These are phyloP conservation scores for Cervus canadensis DNA, from an alignment of 2,113 vertebrate species.

Conservation along the genomic window DNA sequence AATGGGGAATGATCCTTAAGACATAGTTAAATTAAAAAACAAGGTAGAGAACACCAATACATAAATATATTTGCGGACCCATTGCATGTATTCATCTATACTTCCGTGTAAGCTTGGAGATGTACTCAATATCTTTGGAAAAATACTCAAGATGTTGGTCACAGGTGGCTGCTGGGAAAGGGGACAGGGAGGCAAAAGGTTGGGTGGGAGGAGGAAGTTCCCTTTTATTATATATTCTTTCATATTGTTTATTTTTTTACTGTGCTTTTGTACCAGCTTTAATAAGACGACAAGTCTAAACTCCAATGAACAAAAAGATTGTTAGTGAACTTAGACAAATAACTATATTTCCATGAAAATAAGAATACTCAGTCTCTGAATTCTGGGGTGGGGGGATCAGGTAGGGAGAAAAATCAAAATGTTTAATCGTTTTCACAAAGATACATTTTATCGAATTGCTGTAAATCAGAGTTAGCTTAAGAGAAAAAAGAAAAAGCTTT, in stretches of 20 bases:
- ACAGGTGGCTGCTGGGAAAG: not conserved
- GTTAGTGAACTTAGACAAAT: not conserved
- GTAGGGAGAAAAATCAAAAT: not conserved
- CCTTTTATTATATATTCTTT: not conserved
- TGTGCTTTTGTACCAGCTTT: not conserved
- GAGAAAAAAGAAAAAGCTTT: not conserved
- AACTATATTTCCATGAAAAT: not conserved
- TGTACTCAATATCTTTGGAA: not conserved
- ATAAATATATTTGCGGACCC: not conserved
- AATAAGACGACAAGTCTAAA: not conserved
- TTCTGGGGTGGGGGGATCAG: not conserved
- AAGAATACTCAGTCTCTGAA: not conserved
- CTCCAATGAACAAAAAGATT: not conserved
- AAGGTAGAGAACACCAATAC: not conserved
- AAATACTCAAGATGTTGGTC: not conserved
- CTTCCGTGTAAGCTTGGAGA: not conserved
- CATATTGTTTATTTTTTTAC: not conserved
- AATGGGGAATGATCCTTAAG: not conserved
- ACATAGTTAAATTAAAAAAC: not conserved
- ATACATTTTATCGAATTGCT: not conserved
- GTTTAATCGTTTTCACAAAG: not conserved
- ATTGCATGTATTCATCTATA: not conserved
- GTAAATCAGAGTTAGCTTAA: not conserved
- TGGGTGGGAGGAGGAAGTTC: not conserved
- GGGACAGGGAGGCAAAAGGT: not conserved